phyloP scores from a whole-genome alignment of 2,113 vertebrate species.

The Astur gentilis region DNA sequence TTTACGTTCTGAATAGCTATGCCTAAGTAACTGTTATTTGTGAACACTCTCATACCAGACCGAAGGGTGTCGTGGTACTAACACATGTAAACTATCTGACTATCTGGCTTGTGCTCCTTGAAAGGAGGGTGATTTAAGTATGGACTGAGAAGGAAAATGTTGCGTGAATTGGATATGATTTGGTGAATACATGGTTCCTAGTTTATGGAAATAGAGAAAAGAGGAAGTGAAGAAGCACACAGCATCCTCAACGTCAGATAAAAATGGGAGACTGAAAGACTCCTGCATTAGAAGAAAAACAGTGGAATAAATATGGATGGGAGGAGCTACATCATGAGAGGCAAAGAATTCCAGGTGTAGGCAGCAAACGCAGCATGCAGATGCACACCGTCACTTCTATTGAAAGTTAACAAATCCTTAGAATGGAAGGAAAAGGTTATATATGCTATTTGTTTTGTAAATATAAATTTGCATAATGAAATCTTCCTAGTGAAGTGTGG shows the following conservation, averaged over 20 bases:
- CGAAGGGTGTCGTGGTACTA: background rate
- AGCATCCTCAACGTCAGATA: background rate
- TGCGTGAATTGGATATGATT: background rate
- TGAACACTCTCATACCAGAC: background rate
- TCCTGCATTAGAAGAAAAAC: background rate
- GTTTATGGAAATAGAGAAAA: background rate
- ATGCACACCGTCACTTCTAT: background rate
- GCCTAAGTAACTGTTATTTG: background rate
- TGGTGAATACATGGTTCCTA: background rate
- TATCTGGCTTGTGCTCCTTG: background rate
- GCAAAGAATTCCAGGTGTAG: background rate
- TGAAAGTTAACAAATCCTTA: background rate
- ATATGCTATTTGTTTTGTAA: background rate
- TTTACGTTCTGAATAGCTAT: background rate
- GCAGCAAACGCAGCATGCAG: background rate
- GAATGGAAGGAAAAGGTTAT: background rate
- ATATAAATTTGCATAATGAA: background rate
- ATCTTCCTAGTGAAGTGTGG: background rate
- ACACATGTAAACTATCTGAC: fast-evolving
- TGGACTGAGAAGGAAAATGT: background rate
- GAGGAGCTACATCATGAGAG: background rate
- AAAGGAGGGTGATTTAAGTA: background rate
- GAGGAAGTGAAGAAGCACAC: background rate
- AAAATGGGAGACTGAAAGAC: background rate
- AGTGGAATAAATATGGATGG: background rate